A percentile compares a stretch with the other conserved stretches of the same genome.
phyloP scores from a whole-genome alignment of 2,888 invertebrate genomes.

The Litoditis marina region DNA sequence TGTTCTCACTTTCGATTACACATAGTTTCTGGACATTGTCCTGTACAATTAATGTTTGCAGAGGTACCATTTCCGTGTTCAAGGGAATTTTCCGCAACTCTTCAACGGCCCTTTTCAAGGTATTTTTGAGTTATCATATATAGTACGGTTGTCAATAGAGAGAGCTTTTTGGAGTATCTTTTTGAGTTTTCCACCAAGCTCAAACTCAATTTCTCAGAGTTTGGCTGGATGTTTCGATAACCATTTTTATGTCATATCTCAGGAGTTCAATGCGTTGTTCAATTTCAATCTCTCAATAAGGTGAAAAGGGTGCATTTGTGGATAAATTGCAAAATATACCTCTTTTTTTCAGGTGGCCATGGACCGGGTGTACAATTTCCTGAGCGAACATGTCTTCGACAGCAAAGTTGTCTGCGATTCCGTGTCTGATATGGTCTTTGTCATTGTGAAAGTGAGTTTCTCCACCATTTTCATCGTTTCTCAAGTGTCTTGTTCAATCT shows the following conservation, averaged over 20 bases:
- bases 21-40: too few relatives aligned
- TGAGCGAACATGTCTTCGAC: conserved; percentile 76
- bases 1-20: too few relatives aligned
- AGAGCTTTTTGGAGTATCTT: too few relatives aligned
- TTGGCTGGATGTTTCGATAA: too few relatives aligned
- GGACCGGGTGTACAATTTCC: conserved; percentile 74
- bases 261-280: too few relatives aligned
- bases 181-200: too few relatives aligned
- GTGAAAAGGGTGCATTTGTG: not conserved
- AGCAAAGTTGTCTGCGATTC: conserved; percentile 79
- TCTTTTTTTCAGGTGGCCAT: conserved; percentile 69
- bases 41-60: not conserved
- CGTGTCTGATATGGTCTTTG: conserved; percentile 73
- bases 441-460: conserved; percentile 65
- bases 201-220: too few relatives aligned
- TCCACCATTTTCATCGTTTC: too few relatives aligned
- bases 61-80: conserved; percentile 37
- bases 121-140: too few relatives aligned
- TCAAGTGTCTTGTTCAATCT: not conserved
- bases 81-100: conserved; percentile 37
- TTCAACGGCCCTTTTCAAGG: conserved; percentile 26
- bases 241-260: too few relatives aligned
- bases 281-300: not conserved
- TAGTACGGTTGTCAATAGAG: too few relatives aligned
- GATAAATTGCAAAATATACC: not conserved